Base-by-base conservation (phyloP, 2,888 invertebrate species). In the Agrochola circellaris region DNA sequence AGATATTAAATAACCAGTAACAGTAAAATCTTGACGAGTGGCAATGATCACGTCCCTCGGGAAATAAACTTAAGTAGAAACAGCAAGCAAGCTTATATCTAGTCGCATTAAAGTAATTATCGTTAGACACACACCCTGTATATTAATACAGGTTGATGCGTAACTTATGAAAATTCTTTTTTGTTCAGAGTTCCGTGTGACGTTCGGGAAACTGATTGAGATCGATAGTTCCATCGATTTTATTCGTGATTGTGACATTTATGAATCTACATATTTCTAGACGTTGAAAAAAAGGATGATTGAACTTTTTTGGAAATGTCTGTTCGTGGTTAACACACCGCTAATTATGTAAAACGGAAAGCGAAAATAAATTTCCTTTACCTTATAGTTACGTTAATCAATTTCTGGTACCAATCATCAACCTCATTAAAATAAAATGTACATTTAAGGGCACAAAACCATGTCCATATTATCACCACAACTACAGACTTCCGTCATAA, bases 101-200 rank as follows among this genome's bases (percentile, higher is more conserved):
- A 90, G 89, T 85, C 85, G 76, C 89, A 88, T 90, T 93, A 94
- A 95, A 93, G 92, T 95, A 93, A 95, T 95, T 94, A 95, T 94
- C 91, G 92, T 94, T 95, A 95, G 93, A 94, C 92, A 90, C 92
- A 90, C 91, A 89, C 90, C 92, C 89, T 89, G 88, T 89, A 87
- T 91, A 90, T 87, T 88, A 88, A 88, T 88, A 85, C 80, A 62
- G 72, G 67, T 20, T 77, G 56, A 77, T 84, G 60, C 72, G 75
- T 60, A 81, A 56, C 70, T 84, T 84, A 75, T 83, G 72, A 78
- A 84, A 68, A 82, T 71, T 45, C 42, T 66, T 70, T 85, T 79
- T 77, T 74, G 69, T 82, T 78, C 67, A 70, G 65, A 64, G 60
- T 68, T 81, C 76, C 60, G 62, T 73, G 45, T 61, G 20, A 26